A percentile compares a stretch with the other conserved stretches of the same genome.
phyloP scores from a whole-genome alignment of 1,140 invertebrate genomes.

The Danaus melanippus region DNA sequence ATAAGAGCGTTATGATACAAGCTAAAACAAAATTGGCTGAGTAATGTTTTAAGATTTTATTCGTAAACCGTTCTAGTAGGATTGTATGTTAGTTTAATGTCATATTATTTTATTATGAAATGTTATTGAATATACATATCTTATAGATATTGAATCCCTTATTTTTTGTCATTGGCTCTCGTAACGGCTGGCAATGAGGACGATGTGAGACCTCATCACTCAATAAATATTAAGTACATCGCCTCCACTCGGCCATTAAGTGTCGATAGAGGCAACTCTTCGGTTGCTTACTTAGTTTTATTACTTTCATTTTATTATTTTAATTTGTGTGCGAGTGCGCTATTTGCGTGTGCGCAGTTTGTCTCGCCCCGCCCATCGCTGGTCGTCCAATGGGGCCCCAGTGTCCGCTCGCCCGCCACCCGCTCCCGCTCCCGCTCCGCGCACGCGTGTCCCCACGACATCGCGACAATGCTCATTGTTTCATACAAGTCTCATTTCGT shows the following conservation, averaged over 20 bases:
- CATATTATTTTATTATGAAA: too few species aligned
- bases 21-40: too few species aligned
- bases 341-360: constrained; percentile 69
- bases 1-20: too few species aligned
- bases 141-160: too few species aligned
- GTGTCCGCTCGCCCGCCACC: constrained; percentile 27
- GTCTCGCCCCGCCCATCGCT: constrained; percentile 59
- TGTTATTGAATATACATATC: too few species aligned
- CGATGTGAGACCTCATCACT: constrained; percentile 29
- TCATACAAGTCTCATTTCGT: constrained; percentile 62
- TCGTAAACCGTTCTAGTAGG: too few species aligned
- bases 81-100: too few species aligned
- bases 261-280: constrained; percentile 60
- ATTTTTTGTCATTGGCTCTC: too few species aligned
- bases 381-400: constrained; percentile 50
- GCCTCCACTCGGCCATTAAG: constrained; percentile 65
- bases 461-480: constrained; percentile 66
- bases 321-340: constrained; percentile 67
- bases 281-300: constrained; percentile 60
- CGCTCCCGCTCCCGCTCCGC: constrained; percentile 23
- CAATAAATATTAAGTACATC: constrained; percentile 60
- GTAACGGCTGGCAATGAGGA: constrained; percentile 6
- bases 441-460: constrained; percentile 22
- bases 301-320: constrained; percentile 71
- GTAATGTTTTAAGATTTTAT: too few species aligned